Conservation (phyloP, 2,797 vertebrate genomes). For the Melanotaenia trifasciata region DNA sequence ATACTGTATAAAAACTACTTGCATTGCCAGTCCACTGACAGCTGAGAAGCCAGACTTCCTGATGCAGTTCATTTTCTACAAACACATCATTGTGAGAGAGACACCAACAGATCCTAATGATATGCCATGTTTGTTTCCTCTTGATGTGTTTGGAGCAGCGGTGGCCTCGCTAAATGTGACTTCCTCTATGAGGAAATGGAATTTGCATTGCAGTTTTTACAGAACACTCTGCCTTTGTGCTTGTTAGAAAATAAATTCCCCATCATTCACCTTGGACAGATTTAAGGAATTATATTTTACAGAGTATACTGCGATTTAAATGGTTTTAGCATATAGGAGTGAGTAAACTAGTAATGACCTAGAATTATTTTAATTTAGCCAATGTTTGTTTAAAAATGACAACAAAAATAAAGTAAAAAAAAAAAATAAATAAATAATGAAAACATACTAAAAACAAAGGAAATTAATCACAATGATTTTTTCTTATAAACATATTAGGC, state of each 20-base stretch:
- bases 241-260: slow-evolving; percentile 65
- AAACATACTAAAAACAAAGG: no score
- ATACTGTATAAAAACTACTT: not conserved
- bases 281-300: slow-evolving; percentile 25
- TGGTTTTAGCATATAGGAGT: not conserved
- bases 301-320: not conserved
- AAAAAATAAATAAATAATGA: no score
- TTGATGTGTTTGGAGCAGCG: slow-evolving; percentile 68
- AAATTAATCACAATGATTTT: not conserved
- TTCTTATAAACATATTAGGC: not conserved
- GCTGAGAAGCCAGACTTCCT: slow-evolving; percentile 36
- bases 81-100: slow-evolving; percentile 52
- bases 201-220: slow-evolving; percentile 71
- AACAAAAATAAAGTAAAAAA: no score
- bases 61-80: slow-evolving; percentile 51
- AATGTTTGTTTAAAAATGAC: no score
- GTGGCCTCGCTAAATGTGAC: slow-evolving; percentile 74
- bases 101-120: slow-evolving; percentile 56
- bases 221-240: slow-evolving; percentile 71
- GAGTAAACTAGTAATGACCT: no score
- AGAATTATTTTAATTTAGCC: no score
- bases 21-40: slow-evolving; percentile 7
- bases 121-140: slow-evolving; percentile 76
- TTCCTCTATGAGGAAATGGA: slow-evolving; percentile 81
- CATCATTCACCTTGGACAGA: slow-evolving; percentile 50